Evolutionary conservation across 2,797 vertebrate species (phyloP).

Genomic region (Microchirus variegatus): DNA sequence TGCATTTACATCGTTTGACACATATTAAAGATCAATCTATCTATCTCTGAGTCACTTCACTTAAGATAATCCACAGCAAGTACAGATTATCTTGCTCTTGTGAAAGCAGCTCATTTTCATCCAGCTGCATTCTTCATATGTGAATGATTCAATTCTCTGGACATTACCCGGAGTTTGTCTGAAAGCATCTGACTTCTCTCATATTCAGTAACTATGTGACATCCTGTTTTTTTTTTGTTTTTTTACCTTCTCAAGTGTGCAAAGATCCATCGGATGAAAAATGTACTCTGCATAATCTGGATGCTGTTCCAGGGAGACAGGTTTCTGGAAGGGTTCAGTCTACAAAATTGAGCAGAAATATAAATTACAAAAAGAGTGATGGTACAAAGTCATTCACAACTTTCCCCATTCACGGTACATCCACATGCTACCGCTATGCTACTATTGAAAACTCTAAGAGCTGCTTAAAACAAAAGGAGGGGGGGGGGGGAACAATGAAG

Average conservation of each 20-base stretch:
- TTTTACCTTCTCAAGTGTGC: constrained; percentile 96
- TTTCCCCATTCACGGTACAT: constrained; percentile 37
- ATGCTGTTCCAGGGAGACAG: constrained; percentile 96
- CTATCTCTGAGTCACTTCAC: no score
- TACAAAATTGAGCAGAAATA: constrained; percentile 61
- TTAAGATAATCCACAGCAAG: no score
- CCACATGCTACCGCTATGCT: constrained; percentile 59
- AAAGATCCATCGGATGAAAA: constrained; percentile 99
- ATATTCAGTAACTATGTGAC: background rate
- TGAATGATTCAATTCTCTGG: no score
- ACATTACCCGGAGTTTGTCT: no score
- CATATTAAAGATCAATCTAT: no score
- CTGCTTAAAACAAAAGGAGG: constrained; percentile 64
- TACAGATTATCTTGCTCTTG: no score
- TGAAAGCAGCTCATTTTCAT: no score
- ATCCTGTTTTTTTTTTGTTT: background rate
- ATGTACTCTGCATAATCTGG: constrained; percentile 99
- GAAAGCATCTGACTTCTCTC: background rate
- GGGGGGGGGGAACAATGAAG: constrained; percentile 65
- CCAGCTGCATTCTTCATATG: no score
- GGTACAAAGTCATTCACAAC: constrained; percentile 25
- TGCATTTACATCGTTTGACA: no score
- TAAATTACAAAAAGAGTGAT: constrained; percentile 22
- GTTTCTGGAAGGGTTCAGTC: constrained; percentile 99
- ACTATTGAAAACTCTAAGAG: constrained; percentile 55